Percentiles rank a stretch among this genome's conserved stretches.
phyloP scores from a whole-genome alignment of 2,113 vertebrate genomes.

The Corynorhinus townsendii region DNA sequence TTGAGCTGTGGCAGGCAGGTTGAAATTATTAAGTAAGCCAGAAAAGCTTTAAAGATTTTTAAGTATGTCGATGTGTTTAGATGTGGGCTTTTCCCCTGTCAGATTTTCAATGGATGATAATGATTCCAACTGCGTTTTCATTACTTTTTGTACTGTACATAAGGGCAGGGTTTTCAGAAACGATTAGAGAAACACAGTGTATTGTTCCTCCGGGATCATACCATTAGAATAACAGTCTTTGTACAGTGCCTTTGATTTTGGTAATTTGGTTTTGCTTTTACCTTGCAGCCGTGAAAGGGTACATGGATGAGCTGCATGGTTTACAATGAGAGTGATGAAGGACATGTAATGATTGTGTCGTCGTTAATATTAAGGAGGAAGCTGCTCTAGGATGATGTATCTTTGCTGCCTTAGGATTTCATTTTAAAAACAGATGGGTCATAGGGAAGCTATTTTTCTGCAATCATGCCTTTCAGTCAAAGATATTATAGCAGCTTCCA shows the following conservation, averaged over 20 bases:
- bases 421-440: not conserved
- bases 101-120: slow-evolving; percentile 29
- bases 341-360: not conserved
- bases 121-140: slow-evolving; percentile 25
- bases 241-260: not conserved
- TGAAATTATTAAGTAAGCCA: slow-evolving; percentile 59
- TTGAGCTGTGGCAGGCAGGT: slow-evolving; percentile 51
- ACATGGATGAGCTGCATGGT: fast-evolving
- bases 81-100: slow-evolving; percentile 1
- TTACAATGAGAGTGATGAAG: not conserved
- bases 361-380: not conserved
- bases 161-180: slow-evolving; percentile 29
- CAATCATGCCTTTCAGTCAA: not conserved
- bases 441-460: not conserved
- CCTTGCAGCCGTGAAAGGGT: not conserved
- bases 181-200: not conserved
- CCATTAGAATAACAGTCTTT: not conserved
- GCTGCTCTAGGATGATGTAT: fast-evolving
- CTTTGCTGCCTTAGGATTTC: not conserved
- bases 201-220: not conserved
- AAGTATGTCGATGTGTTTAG: slow-evolving; percentile 9
- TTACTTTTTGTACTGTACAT: not conserved
- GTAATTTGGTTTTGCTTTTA: not conserved
- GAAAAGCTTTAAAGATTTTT: slow-evolving; percentile 58
- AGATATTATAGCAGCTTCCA: not conserved